Base-by-base conservation (phyloP, 2,888 invertebrate species). In the Notodonta dromedarius region DNA sequence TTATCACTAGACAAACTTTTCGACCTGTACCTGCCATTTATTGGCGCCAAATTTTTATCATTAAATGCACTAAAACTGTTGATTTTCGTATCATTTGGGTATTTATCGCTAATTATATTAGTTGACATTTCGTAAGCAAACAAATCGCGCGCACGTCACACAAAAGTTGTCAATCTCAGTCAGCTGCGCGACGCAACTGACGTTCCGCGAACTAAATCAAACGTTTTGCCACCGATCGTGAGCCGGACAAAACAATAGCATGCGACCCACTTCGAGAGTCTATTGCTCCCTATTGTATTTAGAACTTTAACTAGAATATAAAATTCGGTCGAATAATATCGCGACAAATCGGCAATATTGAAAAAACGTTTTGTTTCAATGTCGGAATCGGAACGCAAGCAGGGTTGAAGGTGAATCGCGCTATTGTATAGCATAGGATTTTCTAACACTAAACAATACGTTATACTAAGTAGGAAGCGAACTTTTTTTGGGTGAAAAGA, bases 1-100 rank as follows among this genome's bases (percentile, higher is more conserved):
- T 93, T 93, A 87, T 93, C 93, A 90, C 91, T 90, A 50, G 93
- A 93, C 73, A 93, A 86, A 89, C 93, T 93, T 69, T 89, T 93
- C 48, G 93, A 91, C 62, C 91, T 84, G 73, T 90, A 91, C 75
- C 91, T 84, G 56, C 82, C 85, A 67, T 88, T 91, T 59, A 90
- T 71, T 55, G 90, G 88, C 64, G 87, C 82, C 61, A 90, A 82
- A 77, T 84, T 86, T 79, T 89, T 93, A 84, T 93, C 93, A 72
- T 81, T 72, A 70, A 89, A 84, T 58, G 86, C 86, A 89, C 90
- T 89, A 64, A 90, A 83, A 85, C 89, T 87, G 76, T 89, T 93
- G 67, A 88, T 69, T 82, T 90, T 93, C 39, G 82, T 80, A 81
- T 90, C 91, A 67, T 87, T 89, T 73, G 81, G 79, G 79, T 82